These are phyloP conservation scores for Chironex yamaguchii DNA, from an alignment of 30 jellyfish, hydroid and myxozoan genomes.

Conservation along the genomic window DNA sequence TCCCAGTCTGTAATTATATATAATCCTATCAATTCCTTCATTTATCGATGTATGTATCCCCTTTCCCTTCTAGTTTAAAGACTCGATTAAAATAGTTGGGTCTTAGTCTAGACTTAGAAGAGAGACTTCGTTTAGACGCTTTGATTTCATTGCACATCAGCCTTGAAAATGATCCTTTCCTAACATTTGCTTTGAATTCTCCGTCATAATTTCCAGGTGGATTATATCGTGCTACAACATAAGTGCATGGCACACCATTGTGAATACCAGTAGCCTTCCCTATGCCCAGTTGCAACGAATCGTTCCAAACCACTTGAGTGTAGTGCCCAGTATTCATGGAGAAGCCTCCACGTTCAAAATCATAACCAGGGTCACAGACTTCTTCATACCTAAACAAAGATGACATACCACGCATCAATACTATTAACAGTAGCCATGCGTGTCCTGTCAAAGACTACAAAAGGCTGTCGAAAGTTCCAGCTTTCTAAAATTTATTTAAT, in stretches of 20 bases:
- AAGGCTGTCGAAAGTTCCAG: no score
- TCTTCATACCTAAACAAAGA: constrained; percentile 92
- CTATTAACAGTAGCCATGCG: no score
- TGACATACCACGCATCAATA: no score
- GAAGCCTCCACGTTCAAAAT: constrained; percentile 59
- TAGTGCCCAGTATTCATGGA: constrained; percentile 78
- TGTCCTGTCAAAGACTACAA: no score
- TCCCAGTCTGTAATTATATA: no score
- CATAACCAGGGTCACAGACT: constrained; percentile 86
- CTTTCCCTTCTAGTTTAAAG: neutral
- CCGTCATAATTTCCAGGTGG: constrained; percentile 86
- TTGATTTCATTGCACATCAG: constrained; percentile 46
- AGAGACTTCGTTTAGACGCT: neutral
- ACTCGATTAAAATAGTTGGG: neutral
- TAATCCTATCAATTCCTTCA: no score
- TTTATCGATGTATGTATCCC: neutral
- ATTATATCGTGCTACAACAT: constrained; percentile 85
- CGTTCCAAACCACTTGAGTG: constrained; percentile 85
- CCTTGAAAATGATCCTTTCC: constrained; percentile 67
- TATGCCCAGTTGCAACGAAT: constrained; percentile 73
- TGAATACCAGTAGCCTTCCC: constrained; percentile 69
- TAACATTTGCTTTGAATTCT: constrained; percentile 66
- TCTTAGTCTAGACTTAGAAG: neutral
- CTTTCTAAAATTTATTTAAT: no score
- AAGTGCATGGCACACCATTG: constrained; percentile 74